phyloP scores from a whole-genome alignment of 1,140 invertebrate genomes.

The Eriosoma lanigerum region DNA sequence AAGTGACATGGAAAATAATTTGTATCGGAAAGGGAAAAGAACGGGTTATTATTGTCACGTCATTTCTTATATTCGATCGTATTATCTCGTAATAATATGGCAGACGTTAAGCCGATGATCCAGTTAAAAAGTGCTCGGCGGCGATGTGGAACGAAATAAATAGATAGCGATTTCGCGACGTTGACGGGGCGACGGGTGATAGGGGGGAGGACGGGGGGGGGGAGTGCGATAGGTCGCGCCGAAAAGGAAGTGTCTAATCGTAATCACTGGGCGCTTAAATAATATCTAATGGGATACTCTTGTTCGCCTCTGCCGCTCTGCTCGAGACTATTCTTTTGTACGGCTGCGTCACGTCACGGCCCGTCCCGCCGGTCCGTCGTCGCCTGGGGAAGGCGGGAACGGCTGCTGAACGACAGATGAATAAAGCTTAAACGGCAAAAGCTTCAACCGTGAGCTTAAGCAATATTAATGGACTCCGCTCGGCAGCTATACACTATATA shows the following conservation, averaged over 20 bases:
- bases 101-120: constrained; percentile 32
- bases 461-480: constrained; percentile 25
- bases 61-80: not conserved
- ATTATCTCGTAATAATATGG: not conserved
- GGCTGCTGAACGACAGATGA: not conserved
- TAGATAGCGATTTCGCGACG: constrained; percentile 34
- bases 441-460: not conserved
- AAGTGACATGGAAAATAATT: not conserved
- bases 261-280: constrained; percentile 25
- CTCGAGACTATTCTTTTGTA: not conserved
- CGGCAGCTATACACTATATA: too few species aligned
- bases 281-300: constrained; percentile 24
- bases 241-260: constrained; percentile 22
- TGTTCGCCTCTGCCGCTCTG: constrained; percentile 21
- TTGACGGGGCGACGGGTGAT: too few species aligned
- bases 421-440: constrained; percentile 23
- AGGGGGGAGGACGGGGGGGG: not conserved
- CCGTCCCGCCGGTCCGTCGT: not conserved
- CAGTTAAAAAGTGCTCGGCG: constrained; percentile 40
- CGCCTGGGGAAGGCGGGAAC: not conserved
- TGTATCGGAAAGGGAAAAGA: not conserved
- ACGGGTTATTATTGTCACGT: not conserved
- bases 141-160: constrained; percentile 38
- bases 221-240: not conserved
- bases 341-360: not conserved